Conservation (phyloP, 2,113 vertebrate species). For the Aramus guarauna region DNA sequence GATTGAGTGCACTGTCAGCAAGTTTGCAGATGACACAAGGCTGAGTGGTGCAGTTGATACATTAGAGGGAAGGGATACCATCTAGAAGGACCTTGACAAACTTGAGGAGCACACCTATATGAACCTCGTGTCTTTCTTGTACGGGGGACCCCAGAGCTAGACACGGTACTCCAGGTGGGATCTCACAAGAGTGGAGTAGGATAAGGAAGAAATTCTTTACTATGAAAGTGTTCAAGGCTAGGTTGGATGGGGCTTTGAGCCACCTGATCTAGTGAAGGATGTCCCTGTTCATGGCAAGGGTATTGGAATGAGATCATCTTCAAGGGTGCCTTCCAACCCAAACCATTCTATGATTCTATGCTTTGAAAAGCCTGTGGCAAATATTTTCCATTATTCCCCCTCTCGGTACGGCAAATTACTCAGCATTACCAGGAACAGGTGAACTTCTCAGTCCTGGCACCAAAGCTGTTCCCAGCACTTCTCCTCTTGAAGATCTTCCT, state of each 20-base stretch:
- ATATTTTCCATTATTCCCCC: background rate
- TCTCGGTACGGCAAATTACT: background rate
- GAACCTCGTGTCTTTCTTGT: background rate
- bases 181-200: too few relatives aligned
- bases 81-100: background rate
- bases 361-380: background rate
- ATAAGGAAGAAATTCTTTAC: background rate
- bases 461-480: background rate
- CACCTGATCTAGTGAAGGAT: background rate
- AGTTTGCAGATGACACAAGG: background rate
- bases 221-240: background rate
- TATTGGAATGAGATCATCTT: background rate
- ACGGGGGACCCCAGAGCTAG: too few relatives aligned
- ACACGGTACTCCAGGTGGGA: too few relatives aligned
- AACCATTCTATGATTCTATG: background rate
- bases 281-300: background rate
- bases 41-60: background rate
- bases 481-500: background rate
- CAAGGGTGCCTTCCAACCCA: background rate
- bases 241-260: background rate
- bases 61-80: background rate
- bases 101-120: background rate
- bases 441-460: background rate
- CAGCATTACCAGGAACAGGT: background rate
- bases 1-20: background rate